Conservation (phyloP, 2,113 vertebrate species). For the Xiphophorus couchianus region DNA sequence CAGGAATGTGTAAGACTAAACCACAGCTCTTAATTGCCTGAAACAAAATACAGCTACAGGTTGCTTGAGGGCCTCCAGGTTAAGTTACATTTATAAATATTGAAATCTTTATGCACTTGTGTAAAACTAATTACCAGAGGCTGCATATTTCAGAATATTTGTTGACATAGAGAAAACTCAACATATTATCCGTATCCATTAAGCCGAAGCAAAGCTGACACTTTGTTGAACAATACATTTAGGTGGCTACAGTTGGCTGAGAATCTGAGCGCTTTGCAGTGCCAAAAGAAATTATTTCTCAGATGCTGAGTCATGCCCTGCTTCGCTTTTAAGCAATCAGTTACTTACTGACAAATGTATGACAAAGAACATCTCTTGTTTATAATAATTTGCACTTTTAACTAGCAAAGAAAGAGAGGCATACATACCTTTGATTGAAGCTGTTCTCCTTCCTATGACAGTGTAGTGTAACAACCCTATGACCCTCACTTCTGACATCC, state of each 20-base stretch:
- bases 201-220: background rate
- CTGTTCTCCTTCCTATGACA: constrained; percentile 84
- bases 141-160: background rate
- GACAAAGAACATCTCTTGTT: constrained; percentile 29
- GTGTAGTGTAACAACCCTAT: constrained; percentile 84
- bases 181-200: background rate
- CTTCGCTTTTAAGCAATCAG: constrained; percentile 33
- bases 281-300: constrained; percentile 15
- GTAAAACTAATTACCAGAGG: background rate
- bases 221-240: constrained; percentile 16
- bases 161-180: background rate
- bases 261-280: constrained; percentile 2
- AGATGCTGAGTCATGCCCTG: constrained; percentile 41
- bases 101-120: background rate
- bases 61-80: background rate
- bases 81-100: background rate
- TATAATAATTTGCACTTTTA: constrained; percentile 36
- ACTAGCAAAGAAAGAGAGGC: background rate
- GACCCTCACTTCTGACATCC: constrained; percentile 79
- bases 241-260: constrained; percentile 5
- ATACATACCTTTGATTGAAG: constrained; percentile 79
- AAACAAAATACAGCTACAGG: too few relatives aligned
- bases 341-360: constrained; percentile 43
- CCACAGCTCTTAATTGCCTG: too few relatives aligned
- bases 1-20: background rate